Percentiles rank a stretch among this genome's conserved stretches.
phyloP scores from a whole-genome alignment of 2,888 invertebrate species.

The Sacculina carcini region DNA sequence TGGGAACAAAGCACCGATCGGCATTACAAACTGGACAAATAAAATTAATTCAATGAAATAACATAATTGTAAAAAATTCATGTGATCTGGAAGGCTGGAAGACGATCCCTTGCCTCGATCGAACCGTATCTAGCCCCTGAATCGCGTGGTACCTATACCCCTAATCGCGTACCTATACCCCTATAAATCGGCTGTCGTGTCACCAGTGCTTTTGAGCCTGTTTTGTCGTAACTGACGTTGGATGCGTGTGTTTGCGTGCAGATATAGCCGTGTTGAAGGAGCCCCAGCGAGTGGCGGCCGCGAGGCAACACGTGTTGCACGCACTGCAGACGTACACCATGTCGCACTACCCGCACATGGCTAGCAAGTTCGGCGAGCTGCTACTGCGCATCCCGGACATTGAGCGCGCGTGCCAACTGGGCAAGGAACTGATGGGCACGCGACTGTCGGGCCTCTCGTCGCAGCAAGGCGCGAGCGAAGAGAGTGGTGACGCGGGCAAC shows the following conservation, averaged over 20 bases:
- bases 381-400: constrained; percentile 76
- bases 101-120: too few species aligned
- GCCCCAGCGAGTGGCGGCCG: constrained; percentile 73
- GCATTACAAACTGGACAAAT: too few species aligned
- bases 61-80: too few species aligned
- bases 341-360: constrained; percentile 68
- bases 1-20: too few species aligned
- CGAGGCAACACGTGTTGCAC: constrained; percentile 77
- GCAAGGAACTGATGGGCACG: constrained; percentile 67
- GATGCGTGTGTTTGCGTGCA: constrained; percentile 18
- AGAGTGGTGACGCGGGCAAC: constrained; percentile 42
- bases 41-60: too few species aligned
- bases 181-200: too few species aligned
- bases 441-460: too few species aligned
- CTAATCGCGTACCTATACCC: too few species aligned
- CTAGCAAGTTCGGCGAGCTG: constrained; percentile 82
- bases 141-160: too few species aligned
- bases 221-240: background rate
- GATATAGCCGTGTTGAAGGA: constrained; percentile 79
- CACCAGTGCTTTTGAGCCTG: background rate
- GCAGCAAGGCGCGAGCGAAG: too few species aligned
- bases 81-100: too few species aligned
- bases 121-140: too few species aligned
- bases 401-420: constrained; percentile 73
- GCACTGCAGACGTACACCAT: constrained; percentile 75